Conservation (phyloP, 2,888 invertebrate genomes). For the Clivina fossor region DNA sequence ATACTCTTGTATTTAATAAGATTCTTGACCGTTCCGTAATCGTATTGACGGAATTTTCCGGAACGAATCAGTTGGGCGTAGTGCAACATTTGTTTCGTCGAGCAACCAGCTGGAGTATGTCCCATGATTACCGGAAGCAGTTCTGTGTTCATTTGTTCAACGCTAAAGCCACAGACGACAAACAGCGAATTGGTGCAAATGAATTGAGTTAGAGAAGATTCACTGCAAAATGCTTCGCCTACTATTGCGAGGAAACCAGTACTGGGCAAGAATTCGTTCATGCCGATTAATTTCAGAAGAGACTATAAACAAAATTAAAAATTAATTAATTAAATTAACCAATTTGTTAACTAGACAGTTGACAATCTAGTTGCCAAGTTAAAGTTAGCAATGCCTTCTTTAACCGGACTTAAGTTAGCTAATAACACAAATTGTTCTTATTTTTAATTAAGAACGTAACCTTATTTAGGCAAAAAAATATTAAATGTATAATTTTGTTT, state of each 20-base stretch:
- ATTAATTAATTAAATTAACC: not conserved
- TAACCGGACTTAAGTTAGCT: not conserved
- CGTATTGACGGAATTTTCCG: slow-evolving; percentile 59
- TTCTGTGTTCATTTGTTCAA: slow-evolving; percentile 45
- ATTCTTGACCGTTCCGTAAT: slow-evolving; percentile 54
- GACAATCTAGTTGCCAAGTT: not conserved
- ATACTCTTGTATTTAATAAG: slow-evolving; percentile 46
- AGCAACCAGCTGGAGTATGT: slow-evolving; percentile 49
- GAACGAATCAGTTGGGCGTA: slow-evolving; percentile 64
- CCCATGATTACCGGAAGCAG: slow-evolving; percentile 43
- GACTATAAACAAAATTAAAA: slow-evolving; percentile 37
- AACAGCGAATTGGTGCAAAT: slow-evolving; percentile 47
- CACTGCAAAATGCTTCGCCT: slow-evolving; percentile 7
- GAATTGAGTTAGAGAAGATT: slow-evolving; percentile 29
- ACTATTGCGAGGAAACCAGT: slow-evolving; percentile 52
- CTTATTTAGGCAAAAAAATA: not conserved
- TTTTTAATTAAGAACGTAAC: not conserved
- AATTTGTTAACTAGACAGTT: not conserved
- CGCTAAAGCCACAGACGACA: slow-evolving; percentile 47
- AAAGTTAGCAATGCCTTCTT: not conserved
- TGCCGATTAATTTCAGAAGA: slow-evolving; percentile 48
- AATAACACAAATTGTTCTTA: not conserved
- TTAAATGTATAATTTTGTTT: not conserved
- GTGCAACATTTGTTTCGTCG: slow-evolving; percentile 70
- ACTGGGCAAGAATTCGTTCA: slow-evolving; percentile 67